A percentile compares a stretch with the other conserved stretches of the same genome.
These are phyloP conservation scores for Eospalax fontanierii DNA, from an alignment of 2,797 vertebrate species.

Conservation along the genomic window DNA sequence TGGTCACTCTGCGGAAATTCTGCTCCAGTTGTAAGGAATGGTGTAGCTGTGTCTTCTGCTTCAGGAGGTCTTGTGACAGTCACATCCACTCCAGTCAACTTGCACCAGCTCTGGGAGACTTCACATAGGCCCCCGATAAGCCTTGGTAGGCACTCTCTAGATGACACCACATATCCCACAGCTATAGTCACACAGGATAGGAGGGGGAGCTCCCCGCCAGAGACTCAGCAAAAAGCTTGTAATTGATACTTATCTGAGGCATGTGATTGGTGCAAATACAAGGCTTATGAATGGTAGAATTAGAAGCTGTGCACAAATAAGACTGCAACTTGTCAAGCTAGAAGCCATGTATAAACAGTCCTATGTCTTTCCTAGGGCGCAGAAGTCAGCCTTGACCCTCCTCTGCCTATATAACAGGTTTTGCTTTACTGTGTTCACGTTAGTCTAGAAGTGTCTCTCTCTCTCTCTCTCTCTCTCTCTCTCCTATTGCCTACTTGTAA, in stretches of 20 bases:
- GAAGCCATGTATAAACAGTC: not conserved
- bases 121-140: not conserved
- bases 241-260: not conserved
- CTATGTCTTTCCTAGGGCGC: not conserved
- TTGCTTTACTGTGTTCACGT: not conserved
- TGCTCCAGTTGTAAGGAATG: no score
- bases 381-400: no score
- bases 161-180: not conserved
- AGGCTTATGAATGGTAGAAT: not conserved
- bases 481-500: not conserved
- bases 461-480: not conserved
- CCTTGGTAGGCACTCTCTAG: not conserved
- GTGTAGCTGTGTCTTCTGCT: not conserved
- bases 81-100: not conserved
- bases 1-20: not conserved
- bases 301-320: not conserved
- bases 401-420: not conserved
- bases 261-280: no score
- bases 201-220: not conserved
- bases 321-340: not conserved
- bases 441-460: not conserved
- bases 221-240: not conserved
- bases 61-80: not conserved
- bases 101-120: not conserved
- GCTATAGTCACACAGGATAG: not conserved